Base-by-base conservation (phyloP, 2,113 vertebrate genomes). In the Bos javanicus region DNA sequence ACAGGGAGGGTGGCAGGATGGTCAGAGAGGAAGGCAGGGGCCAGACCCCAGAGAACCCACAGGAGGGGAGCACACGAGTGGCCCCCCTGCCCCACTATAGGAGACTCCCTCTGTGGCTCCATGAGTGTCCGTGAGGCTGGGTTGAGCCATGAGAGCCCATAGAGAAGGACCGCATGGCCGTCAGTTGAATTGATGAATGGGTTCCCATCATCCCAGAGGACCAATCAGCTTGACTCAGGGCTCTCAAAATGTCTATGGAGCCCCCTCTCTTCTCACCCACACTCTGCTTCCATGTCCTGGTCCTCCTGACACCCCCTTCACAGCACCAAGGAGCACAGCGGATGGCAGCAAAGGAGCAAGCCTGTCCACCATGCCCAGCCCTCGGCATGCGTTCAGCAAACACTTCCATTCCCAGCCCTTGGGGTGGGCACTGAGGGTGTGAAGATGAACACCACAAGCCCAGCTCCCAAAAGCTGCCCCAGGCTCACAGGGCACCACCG, bases 61-160 rank as follows among this genome's bases (percentile, higher is more conserved):
- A 3, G 28, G 16, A 50, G 43, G 39, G 12, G 10, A 30, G 1
- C 16, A 26, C 92, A 56, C 17, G 0, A 43, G 16, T 0, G 21
- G 50, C n/a, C 36, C 9, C 17, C 25, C 26, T 50, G 19, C n/a
- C 95, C 88, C 28, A 1, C 52, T 43, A 6, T 8, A 48, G 52
- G 57, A 43, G 25, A 10, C 52, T 48, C 59, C 2, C 30, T 36
- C 33, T 39, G 39, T 23, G 6, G 25, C 71, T 83, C 4, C 13
- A 12, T 6, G 76, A 82, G 48, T 26, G 48, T 83, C 2, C 6
- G 8, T 7, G 76, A 91, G 39, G 30, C 48, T 17, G 7, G 39
- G 54, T 4, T 36, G 59, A 7, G 14, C 54, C 1, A 0, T 28
- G 46, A 52, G 14, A 54, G n/a, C n/a, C 33, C 14, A 6, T 0